Evolutionary conservation across 2,888 invertebrate species (phyloP).

Genomic region (Cataglyphis rosenhaueri): DNA sequence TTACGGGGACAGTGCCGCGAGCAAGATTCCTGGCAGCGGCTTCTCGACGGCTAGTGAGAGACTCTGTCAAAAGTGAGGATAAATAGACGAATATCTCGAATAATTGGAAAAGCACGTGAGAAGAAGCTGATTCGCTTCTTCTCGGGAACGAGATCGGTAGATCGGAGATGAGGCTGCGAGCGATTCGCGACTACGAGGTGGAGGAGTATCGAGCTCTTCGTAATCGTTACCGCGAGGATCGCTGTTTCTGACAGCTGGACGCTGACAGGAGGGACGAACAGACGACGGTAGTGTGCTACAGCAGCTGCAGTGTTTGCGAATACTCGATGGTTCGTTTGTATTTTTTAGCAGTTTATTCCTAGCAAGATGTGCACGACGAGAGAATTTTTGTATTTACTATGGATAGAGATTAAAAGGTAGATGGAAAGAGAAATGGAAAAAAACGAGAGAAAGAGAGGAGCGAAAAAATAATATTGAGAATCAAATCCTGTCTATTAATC

Average conservation of each 20-base stretch:
- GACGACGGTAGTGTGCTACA: slow-evolving; percentile 84
- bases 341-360: slow-evolving; percentile 55
- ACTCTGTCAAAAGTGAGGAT: slow-evolving; percentile 24
- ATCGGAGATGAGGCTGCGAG: slow-evolving; percentile 83
- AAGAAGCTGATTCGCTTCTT: neutral
- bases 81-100: slow-evolving; percentile 3
- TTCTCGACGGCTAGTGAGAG: slow-evolving; percentile 3
- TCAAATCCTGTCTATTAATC: neutral
- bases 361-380: neutral
- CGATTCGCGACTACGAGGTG: slow-evolving; percentile 79
- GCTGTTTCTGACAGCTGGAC: slow-evolving; percentile 83
- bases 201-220: slow-evolving; percentile 81
- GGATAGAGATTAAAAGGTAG: neutral
- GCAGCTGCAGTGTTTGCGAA: slow-evolving; percentile 84
- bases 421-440: no score
- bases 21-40: slow-evolving; percentile 12
- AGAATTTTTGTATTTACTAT: slow-evolving; percentile 9
- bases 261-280: slow-evolving; percentile 80
- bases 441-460: neutral
- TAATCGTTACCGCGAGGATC: slow-evolving; percentile 79
- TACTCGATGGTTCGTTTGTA: slow-evolving; percentile 84
- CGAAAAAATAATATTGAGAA: neutral
- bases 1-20: neutral
- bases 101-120: neutral
- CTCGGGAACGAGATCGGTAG: slow-evolving; percentile 54